Evolutionary conservation across 2,888 invertebrate species (phyloP).

Genomic region (Pseudococcus viburni): DNA sequence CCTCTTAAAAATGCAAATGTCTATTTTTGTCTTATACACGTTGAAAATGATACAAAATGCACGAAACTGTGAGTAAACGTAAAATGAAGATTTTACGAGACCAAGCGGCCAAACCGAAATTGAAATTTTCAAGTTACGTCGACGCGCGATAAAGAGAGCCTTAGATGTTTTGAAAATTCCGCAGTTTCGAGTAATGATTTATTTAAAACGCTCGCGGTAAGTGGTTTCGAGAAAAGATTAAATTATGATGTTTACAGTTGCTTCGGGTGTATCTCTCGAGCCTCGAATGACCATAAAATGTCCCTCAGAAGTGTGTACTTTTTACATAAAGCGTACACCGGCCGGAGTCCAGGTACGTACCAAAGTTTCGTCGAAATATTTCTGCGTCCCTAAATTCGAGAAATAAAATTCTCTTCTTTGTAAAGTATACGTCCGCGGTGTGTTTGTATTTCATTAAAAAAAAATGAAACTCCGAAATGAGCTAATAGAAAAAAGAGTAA

Average conservation of each 20-base stretch:
- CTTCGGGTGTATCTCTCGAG: neutral
- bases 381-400: neutral
- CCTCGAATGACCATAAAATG: conserved; percentile 25
- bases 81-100: conserved; percentile 3
- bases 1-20: conserved; percentile 13
- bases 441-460: conserved; percentile 23
- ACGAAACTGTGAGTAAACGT: neutral
- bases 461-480: neutral
- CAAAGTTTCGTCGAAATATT: neutral
- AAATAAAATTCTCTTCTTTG: neutral
- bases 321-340: neutral
- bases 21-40: neutral
- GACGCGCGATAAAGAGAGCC: neutral
- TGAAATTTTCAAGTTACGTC: neutral
- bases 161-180: neutral
- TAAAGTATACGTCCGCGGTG: neutral
- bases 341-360: neutral
- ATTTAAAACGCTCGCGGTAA: conserved; percentile 11
- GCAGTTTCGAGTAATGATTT: neutral
- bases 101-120: neutral
- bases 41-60: neutral
- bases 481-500: conserved; percentile 25
- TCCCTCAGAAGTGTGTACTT: conserved; percentile 25
- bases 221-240: conserved; percentile 15
- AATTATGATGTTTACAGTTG: conserved; percentile 25